Evolutionary conservation across 2,888 invertebrate species (phyloP).

Genomic region (Acrocyrtus sp.): DNA sequence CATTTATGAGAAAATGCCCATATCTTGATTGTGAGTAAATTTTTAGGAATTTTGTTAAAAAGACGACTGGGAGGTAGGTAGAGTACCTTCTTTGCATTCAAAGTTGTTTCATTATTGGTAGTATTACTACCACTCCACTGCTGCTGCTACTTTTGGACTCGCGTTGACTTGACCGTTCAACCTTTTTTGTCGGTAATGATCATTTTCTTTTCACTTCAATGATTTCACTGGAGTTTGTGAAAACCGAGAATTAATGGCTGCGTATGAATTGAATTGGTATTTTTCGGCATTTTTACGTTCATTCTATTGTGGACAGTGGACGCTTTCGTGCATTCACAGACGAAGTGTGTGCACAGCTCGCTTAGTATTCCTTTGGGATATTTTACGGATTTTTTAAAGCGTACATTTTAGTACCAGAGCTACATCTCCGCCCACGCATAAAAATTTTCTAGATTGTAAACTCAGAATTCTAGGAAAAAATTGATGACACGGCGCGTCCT

Average conservation of each 20-base stretch:
- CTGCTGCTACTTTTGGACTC: not conserved
- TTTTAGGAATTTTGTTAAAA: too few relatives aligned
- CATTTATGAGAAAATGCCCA: too few relatives aligned
- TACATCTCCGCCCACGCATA: constrained; percentile 53
- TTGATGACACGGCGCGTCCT: constrained; percentile 13
- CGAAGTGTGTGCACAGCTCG: too few relatives aligned
- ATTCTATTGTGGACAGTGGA: not conserved
- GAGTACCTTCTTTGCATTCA: too few relatives aligned
- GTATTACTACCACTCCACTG: constrained; percentile 3
- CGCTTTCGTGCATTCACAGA: too few relatives aligned
- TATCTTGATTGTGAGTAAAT: too few relatives aligned
- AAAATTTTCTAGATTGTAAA: constrained; percentile 47
- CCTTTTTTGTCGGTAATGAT: constrained; percentile 7
- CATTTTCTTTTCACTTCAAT: too few relatives aligned
- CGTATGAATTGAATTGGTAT: not conserved
- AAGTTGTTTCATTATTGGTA: constrained; percentile 22
- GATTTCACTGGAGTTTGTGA: too few relatives aligned
- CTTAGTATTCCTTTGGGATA: too few relatives aligned
- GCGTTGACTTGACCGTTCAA: not conserved
- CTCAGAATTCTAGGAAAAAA: constrained; percentile 31
- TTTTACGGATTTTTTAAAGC: too few relatives aligned
- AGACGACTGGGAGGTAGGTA: too few relatives aligned
- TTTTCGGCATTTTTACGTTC: not conserved
- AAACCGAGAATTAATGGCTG: constrained; percentile 20
- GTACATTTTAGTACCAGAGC: too few relatives aligned